Base-by-base conservation (phyloP, 2,113 vertebrate genomes). In the Sorex fumeus region DNA sequence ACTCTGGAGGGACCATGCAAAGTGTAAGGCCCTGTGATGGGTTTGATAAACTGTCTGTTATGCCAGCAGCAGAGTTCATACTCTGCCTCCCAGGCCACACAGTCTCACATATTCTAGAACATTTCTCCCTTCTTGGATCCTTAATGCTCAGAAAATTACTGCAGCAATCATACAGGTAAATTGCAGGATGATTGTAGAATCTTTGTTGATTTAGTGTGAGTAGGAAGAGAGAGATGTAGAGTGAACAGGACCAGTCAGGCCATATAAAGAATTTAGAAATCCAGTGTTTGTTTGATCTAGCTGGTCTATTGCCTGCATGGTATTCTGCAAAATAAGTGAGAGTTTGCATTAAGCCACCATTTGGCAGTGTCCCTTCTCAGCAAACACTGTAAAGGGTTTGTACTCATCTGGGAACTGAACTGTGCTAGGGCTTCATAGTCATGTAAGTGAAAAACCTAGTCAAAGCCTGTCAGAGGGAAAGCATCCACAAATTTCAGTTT, bases 401-500 rank as follows among this genome's bases (percentile, higher is more conserved):
- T 84, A 80, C 27, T 92, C 64, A 50, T 82, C 74, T 2, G 62
- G 96, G 53, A 74, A 53, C 34, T 64, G 88, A 94, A 91, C 36
- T 62, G 0, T 85, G 36, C 62, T 50, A 8, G 11, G 66, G 23
- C 78, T 86, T 93, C 71, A 23, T 57, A 93, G 9, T 82, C 16
- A 89, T 47, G 8, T 66, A 11, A 43, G 32, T 25, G 53, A 8
- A 80, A 70, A 6, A 5, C 5, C n/a, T n/a, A 60, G 13, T 21
- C 15, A 1, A 2, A 28, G 64, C 3, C 72, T 34, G 8, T 43
- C 45, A 30, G 15, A 32, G n/a, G 79, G 80, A 67, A 47, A 88
- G 43, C 2, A 7, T 1, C 3, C 16, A 8, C 40, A 23, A 12
- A 47, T 21, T 27, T 23, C 12, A 23, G 0, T 2, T 47, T 36